Conservation (phyloP, 2,113 vertebrate species). For the Acrocephalus kingi region DNA sequence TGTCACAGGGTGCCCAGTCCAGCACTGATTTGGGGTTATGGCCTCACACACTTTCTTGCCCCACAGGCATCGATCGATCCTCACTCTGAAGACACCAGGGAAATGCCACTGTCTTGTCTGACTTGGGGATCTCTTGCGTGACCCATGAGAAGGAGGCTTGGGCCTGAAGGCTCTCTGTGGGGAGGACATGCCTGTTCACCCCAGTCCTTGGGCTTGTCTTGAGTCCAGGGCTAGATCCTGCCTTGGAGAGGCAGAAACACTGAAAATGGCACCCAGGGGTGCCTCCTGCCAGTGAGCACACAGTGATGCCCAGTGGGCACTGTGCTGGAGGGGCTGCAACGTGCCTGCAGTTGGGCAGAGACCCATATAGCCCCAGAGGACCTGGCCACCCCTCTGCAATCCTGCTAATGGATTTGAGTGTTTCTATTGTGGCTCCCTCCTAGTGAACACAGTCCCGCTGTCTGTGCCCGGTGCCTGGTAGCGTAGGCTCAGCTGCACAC, state of each 20-base stretch:
- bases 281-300: not conserved
- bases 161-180: not conserved
- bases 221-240: not conserved
- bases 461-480: not conserved
- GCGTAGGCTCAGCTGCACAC: not conserved
- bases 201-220: not conserved
- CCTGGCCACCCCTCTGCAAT: not conserved
- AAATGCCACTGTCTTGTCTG: not conserved
- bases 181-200: not conserved
- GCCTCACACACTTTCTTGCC: fast-evolving
- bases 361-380: not conserved
- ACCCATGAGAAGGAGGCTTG: not conserved
- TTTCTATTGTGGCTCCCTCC: not conserved
- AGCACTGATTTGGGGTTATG: not conserved
- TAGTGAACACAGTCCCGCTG: fast-evolving
- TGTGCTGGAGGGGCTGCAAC: not conserved
- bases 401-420: fast-evolving
- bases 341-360: not conserved
- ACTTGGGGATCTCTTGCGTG: fast-evolving
- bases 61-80: not conserved
- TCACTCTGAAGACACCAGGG: conserved; percentile 23
- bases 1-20: not conserved
- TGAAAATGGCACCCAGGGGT: not conserved
- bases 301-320: not conserved
- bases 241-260: not conserved